phyloP scores from a whole-genome alignment of 2,797 vertebrate species.

The Bovichtus diacanthus region DNA sequence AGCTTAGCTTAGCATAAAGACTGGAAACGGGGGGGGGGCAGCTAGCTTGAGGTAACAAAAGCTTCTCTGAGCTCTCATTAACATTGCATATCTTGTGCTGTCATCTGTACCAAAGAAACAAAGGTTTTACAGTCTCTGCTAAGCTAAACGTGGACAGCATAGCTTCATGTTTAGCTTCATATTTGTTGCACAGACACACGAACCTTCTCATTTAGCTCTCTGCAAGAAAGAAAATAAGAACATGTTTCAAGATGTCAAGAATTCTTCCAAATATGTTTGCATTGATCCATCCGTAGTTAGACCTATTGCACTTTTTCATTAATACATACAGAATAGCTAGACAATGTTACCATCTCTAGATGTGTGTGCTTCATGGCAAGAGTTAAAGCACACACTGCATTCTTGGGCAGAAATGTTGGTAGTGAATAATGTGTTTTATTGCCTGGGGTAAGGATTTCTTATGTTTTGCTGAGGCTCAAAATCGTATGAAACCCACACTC shows the following conservation, averaged over 20 bases:
- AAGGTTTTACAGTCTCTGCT: not conserved
- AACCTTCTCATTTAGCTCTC: not conserved
- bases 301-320: not conserved
- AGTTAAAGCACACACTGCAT: slow-evolving; percentile 4
- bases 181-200: not conserved
- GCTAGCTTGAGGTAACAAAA: not conserved
- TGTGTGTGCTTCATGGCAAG: not conserved
- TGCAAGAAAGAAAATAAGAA: not conserved
- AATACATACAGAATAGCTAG: not conserved
- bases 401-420: slow-evolving; percentile 15
- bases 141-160: not conserved
- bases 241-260: not conserved
- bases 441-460: slow-evolving; percentile 50
- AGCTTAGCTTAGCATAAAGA: slow-evolving; percentile 1
- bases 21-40: not conserved
- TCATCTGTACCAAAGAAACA: not conserved
- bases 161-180: not conserved
- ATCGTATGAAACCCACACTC: slow-evolving; percentile 28
- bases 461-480: slow-evolving; percentile 48
- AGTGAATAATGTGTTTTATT: slow-evolving; percentile 37
- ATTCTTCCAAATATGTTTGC: not conserved
- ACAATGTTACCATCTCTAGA: not conserved
- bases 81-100: not conserved
- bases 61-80: not conserved
- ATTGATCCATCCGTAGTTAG: not conserved